phyloP scores from a whole-genome alignment of 2,888 invertebrate genomes.

The Ichneumoninae sp. region DNA sequence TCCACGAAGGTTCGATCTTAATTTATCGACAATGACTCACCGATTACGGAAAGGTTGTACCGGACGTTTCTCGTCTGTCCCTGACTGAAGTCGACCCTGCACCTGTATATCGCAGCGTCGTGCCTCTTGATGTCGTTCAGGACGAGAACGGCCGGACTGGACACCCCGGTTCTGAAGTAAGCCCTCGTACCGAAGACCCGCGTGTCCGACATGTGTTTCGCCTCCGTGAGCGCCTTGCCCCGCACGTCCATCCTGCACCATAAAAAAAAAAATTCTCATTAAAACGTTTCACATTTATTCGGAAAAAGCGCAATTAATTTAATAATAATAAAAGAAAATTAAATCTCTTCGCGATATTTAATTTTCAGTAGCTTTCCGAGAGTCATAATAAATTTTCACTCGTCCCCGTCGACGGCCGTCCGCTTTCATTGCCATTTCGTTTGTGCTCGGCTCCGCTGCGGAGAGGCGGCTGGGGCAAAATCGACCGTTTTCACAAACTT shows the following conservation, averaged over 20 bases:
- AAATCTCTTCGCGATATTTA: background rate
- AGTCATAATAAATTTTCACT: conserved; percentile 3
- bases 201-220: conserved; percentile 93
- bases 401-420: background rate
- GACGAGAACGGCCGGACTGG: conserved; percentile 92
- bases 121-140: conserved; percentile 94
- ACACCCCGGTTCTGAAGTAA: conserved; percentile 90
- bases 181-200: conserved; percentile 95
- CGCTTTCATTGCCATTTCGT: conserved; percentile 6
- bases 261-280: conserved; percentile 40
- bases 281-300: background rate
- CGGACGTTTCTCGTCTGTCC: conserved; percentile 95
- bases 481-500: too few species aligned
- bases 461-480: background rate
- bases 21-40: conserved; percentile 86
- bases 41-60: conserved; percentile 95
- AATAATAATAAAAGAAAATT: too few species aligned
- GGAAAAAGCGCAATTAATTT: background rate
- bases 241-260: conserved; percentile 93
- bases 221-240: conserved; percentile 92
- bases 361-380: background rate
- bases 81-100: conserved; percentile 95
- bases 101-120: conserved; percentile 95
- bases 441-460: background rate
- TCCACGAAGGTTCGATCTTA: background rate